Base-by-base conservation (phyloP, 2,113 vertebrate species). In the Caranx melampygus region DNA sequence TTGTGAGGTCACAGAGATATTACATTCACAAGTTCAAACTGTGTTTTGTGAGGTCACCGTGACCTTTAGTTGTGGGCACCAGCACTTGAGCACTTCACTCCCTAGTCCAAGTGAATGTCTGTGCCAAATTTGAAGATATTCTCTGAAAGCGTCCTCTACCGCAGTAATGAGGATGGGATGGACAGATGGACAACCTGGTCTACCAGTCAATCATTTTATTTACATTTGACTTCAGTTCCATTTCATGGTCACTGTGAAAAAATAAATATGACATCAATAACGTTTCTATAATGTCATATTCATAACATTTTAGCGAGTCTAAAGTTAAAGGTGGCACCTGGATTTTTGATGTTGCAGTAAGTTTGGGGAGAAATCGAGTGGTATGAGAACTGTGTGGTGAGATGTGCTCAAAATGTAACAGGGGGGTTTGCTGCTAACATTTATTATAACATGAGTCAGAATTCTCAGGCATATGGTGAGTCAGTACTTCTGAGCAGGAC, bases 401-500 rank as follows among this genome's bases (percentile, higher is more conserved):
- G 1, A 55, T 55, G 52, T 55, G 52, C 0, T 55, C n/a, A 26
- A 55, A 55, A 55, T 55, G n/a, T 21, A 12, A 26, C n/a, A 11
- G 51, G 49, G 49, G 2, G 7, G n/a, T 54, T 73, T 73, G 45
- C 34, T 44, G 37, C 26, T 66, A 34, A 76, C 18, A 64, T 68
- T 72, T 64, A 45, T 44, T 34, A 35, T 52, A 67, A 60, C 63
- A 54, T 40, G 49, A 69, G 51, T 33, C 57, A 12, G 20, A 68
- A 62, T 52, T 52, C 49, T 63, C 21, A 13, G 52, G 16, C 45
- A 33, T 52, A 42, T 35, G 16, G 15, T 63, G 49, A 63, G 26
- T 33, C 49, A 58, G 62, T 68, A 12, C 33, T 64, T 62, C 37
- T 75, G n/a, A 57, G 35, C 61, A 72, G 61, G 61, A 77, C 45